Conservation (phyloP, 2,888 invertebrate species). For the Yponomeuta malinellus region DNA sequence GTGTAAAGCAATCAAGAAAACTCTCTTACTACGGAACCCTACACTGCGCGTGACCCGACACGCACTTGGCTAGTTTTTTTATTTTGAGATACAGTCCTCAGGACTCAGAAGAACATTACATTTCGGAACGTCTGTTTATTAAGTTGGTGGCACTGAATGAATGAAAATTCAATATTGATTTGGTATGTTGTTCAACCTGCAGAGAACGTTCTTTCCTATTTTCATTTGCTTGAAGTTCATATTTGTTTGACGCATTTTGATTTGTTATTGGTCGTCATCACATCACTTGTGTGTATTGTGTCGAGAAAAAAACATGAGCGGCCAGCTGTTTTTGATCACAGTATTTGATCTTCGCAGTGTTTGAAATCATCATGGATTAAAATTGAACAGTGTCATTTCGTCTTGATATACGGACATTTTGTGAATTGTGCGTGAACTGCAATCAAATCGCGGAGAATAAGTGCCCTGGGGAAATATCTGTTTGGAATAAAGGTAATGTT, state of each 20-base stretch:
- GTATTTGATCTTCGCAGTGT: conserved; percentile 42
- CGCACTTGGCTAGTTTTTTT: too few species aligned
- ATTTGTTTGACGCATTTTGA: conserved; percentile 12
- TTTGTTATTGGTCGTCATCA: conserved; percentile 12
- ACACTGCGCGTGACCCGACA: too few species aligned
- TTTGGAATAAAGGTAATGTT: neutral
- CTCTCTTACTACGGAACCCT: too few species aligned
- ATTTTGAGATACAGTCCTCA: too few species aligned
- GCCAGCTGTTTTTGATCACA: conserved; percentile 63
- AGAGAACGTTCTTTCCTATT: conserved; percentile 12
- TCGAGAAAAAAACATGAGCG: conserved; percentile 49
- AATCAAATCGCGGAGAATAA: conserved; percentile 39
- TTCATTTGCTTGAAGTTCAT: conserved; percentile 8
- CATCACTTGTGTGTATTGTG: conserved; percentile 19
- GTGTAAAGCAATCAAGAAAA: too few species aligned
- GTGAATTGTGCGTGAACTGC: conserved; percentile 41
- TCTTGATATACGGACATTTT: conserved; percentile 32
- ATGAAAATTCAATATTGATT: neutral
- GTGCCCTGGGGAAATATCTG: neutral
- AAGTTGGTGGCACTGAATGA: conserved; percentile 2
- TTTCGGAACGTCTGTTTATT: neutral
- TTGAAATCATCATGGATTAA: conserved; percentile 63
- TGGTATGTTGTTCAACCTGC: conserved; percentile 10
- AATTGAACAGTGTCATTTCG: conserved; percentile 37
- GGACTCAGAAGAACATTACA: neutral